These are phyloP conservation scores for Rhynchotus rufescens DNA, from an alignment of 2,797 vertebrate species.

Conservation along the genomic window DNA sequence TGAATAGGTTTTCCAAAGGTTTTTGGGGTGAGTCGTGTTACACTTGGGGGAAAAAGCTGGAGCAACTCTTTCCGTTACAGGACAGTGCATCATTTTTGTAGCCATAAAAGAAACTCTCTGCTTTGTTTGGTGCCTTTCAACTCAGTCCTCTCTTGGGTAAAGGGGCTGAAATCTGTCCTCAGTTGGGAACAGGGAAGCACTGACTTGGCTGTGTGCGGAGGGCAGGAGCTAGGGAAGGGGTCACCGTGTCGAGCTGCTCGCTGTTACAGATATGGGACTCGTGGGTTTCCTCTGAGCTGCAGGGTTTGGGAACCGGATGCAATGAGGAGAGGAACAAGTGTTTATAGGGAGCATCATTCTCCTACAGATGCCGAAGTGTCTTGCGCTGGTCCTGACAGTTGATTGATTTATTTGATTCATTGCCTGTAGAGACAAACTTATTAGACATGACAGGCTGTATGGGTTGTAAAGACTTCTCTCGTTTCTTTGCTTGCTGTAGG, in stretches of 20 bases:
- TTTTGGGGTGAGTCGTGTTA: background rate
- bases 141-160: background rate
- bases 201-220: background rate
- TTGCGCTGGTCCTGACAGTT: constrained; percentile 22
- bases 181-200: background rate
- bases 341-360: background rate
- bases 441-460: constrained; percentile 44
- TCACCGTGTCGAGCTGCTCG: background rate
- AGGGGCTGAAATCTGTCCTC: background rate
- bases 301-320: background rate
- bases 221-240: background rate
- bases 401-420: constrained; percentile 52
- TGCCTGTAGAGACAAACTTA: constrained; percentile 24
- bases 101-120: too few species aligned
- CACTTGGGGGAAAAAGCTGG: background rate
- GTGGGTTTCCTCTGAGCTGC: background rate
- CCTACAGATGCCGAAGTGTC: background rate
- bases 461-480: background rate
- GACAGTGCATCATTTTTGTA: too few species aligned
- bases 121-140: too few species aligned
- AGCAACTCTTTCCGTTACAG: too few species aligned
- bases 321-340: background rate
- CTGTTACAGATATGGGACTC: background rate
- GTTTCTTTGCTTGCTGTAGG: constrained; percentile 34
- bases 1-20: background rate